Evolutionary conservation across 2,797 vertebrate genomes (phyloP), one percentile per base, ranked within the genome.

Genomic region (Mus caroli): DNA sequence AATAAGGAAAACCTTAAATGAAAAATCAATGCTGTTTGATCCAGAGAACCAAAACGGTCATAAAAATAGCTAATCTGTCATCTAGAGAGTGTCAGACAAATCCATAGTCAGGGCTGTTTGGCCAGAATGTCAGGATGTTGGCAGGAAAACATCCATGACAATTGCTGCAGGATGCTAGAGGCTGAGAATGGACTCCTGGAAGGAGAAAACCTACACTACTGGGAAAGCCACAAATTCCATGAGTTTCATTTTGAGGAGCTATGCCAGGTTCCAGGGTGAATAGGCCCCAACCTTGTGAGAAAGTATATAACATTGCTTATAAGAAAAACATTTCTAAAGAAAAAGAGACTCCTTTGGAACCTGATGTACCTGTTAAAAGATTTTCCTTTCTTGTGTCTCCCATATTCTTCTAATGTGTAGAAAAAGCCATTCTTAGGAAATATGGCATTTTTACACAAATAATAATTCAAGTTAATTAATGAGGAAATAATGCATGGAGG

Each of bases 391-490:
- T n/a, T 28, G 5, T 77, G 15, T 4, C 8, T 90, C 19, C 52
- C 14, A 46, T 34, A 52, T 1, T 80, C 24, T 37, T 43, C 6
- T 40, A 58, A 34, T 1, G 1, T 0, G 12, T 1, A 54, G 15
- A 6, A 8, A 6, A 15, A 34, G 28, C 3, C 15, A 37, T 2
- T 11, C 1, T 1, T 2, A 10, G 2, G 9, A 40, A 90, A 76
- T 5, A 88, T 31, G 46, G 1, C 19, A 13, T 37, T 86, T 26
- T 3, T 88, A 40, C 4, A 13, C n/a, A 62, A 11, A 78, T 40
- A 87, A 84, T 6, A 75, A 58, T 76, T 79, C 11, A 76, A 91
- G 58, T 67, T 78, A 71, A 88, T 17, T 12, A 14, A 56, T 34
- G 8, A 52, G 2, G 24, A 73, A 73, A 37, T 13, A 94, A 76